Conservation (phyloP, 2,797 vertebrate genomes). For the Peromyscus nudipes region DNA sequence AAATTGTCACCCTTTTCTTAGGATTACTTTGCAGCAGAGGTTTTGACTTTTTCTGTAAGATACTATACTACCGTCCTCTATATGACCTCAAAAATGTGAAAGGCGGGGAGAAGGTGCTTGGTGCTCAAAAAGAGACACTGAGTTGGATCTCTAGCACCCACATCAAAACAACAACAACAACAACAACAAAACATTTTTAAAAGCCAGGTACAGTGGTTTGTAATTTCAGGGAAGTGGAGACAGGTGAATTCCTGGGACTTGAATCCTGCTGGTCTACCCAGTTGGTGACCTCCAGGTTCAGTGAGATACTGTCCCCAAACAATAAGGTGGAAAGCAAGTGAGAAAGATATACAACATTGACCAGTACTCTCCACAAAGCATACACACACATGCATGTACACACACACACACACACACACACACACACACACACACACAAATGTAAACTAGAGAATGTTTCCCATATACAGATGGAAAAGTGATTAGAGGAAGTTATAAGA, state of each 20-base stretch:
- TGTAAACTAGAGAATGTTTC: slow-evolving; percentile 21
- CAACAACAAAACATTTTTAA: background rate
- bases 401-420: background rate
- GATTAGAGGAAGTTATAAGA: background rate
- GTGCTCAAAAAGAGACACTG: background rate
- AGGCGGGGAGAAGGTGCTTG: background rate
- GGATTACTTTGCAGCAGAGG: background rate
- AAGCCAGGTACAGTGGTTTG: background rate
- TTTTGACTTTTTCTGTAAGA: background rate
- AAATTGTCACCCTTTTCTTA: background rate
- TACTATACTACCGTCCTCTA: background rate
- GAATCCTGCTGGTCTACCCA: background rate
- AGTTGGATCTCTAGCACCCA: background rate
- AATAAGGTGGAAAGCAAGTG: background rate
- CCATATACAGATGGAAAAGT: background rate
- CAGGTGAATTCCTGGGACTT: background rate
- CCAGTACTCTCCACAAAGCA: background rate
- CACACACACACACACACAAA: background rate
- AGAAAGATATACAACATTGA: background rate
- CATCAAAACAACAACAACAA: background rate
- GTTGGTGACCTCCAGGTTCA: background rate
- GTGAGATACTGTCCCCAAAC: background rate
- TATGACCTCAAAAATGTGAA: slow-evolving; percentile 15
- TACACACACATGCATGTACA: background rate
- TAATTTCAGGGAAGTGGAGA: background rate